Percentiles rank a stretch among this genome's conserved stretches.
These are phyloP conservation scores for Poeciliopsis turrubarensis DNA, from an alignment of 2,113 vertebrate species.

Conservation along the genomic window DNA sequence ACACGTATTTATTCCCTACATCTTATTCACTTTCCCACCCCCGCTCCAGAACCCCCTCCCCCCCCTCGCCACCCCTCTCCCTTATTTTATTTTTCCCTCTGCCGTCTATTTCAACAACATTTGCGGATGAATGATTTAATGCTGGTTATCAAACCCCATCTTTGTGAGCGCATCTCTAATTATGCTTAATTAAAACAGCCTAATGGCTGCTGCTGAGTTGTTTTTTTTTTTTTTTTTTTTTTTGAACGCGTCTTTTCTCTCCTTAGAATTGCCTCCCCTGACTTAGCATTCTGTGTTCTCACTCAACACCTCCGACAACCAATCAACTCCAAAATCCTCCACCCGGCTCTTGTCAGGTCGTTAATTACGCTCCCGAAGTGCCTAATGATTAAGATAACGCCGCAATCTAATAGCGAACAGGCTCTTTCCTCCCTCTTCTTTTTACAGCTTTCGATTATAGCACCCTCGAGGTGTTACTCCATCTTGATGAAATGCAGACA, in stretches of 20 bases:
- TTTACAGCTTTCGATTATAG: slow-evolving; percentile 80
- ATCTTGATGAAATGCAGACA: slow-evolving; percentile 85
- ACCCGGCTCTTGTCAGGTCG: slow-evolving; percentile 77
- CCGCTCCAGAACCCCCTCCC: no score
- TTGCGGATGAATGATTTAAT: slow-evolving; percentile 96
- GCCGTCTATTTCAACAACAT: slow-evolving; percentile 89
- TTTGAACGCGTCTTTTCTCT: slow-evolving; percentile 78
- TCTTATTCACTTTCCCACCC: slow-evolving; percentile 29
- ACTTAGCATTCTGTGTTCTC: slow-evolving; percentile 67
- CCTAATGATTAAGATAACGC: slow-evolving; percentile 82
- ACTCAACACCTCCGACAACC: slow-evolving; percentile 71
- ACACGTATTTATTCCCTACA: slow-evolving; percentile 42
- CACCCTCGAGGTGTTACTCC: slow-evolving; percentile 83
- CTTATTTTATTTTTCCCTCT: slow-evolving; percentile 32
- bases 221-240: slow-evolving; percentile 56
- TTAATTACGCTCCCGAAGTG: slow-evolving; percentile 82
- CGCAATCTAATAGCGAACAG: slow-evolving; percentile 76
- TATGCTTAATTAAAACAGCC: slow-evolving; percentile 96
- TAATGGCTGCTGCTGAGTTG: slow-evolving; percentile 89
- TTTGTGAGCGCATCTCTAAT: slow-evolving; percentile 97
- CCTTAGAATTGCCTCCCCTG: slow-evolving; percentile 62
- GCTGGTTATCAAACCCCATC: slow-evolving; percentile 93
- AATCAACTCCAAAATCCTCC: slow-evolving; percentile 72
- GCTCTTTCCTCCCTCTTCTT: slow-evolving; percentile 77
- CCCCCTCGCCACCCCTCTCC: neutral